These are phyloP conservation scores for Aphelenchoides fujianensis DNA, from an alignment of 1,140 invertebrate genomes.

Conservation along the genomic window DNA sequence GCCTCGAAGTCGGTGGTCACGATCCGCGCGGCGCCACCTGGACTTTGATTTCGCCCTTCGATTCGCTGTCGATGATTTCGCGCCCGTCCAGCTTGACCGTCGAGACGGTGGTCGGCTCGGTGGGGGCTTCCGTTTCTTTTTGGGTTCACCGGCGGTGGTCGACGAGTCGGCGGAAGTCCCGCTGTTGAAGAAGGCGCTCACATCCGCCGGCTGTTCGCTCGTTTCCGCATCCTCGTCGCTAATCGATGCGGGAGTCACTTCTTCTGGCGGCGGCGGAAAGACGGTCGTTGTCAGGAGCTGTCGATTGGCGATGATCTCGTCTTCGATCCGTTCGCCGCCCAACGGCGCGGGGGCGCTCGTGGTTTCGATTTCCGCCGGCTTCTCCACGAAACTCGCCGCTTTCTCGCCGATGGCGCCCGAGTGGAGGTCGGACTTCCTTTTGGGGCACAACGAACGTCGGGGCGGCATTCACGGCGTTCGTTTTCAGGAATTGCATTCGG, in stretches of 20 bases:
- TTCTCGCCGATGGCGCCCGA: not conserved
- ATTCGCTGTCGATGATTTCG: not conserved
- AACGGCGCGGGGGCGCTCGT: not conserved
- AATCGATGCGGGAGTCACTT: not conserved
- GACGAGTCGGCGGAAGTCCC: not conserved
- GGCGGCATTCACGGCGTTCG: not conserved
- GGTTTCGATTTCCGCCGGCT: not conserved
- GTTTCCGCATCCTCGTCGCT: not conserved
- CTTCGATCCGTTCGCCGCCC: not conserved
- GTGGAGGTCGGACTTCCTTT: not conserved
- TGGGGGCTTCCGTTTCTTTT: not conserved
- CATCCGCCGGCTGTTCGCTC: not conserved
- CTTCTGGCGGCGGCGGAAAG: not conserved
- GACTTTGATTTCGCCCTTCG: not conserved
- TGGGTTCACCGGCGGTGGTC: not conserved
- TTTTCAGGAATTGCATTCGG: no score
- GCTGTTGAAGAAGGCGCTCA: conserved; percentile 9
- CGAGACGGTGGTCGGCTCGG: not conserved
- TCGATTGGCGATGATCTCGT: not conserved
- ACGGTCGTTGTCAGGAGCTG: not conserved
- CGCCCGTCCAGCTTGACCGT: not conserved
- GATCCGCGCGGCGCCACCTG: not conserved
- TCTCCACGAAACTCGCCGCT: not conserved
- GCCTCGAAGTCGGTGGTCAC: not conserved
- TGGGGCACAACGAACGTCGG: conserved; percentile 3